A percentile compares a stretch with the other conserved stretches of the same genome.
Evolutionary conservation across 53 echinoderm and acorn worm genomes (phyloP).

Genomic region (Antedon mediterranea): DNA sequence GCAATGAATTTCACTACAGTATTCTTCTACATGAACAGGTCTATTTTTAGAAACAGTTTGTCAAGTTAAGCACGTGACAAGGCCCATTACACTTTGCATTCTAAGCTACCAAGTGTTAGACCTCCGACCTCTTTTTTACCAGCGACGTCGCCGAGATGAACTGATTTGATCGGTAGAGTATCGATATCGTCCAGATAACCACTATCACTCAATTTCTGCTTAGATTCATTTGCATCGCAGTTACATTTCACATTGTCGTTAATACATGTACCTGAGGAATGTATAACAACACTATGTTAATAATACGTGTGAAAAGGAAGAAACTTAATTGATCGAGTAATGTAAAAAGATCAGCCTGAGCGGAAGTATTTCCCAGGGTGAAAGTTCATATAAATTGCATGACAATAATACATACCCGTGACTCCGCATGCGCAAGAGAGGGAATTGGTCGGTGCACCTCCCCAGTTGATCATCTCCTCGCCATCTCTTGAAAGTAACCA

Average conservation of each 20-base stretch:
- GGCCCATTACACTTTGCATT: constrained; percentile 11
- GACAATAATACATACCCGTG: constrained; percentile 1
- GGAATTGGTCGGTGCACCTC: constrained; percentile 32
- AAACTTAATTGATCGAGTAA: no score
- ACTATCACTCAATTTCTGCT: not conserved
- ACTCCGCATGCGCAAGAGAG: constrained; percentile 27
- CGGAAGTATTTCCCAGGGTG: no score
- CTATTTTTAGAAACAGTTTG: no score
- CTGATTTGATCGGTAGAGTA: constrained; percentile 22
- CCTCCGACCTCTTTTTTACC: constrained; percentile 21
- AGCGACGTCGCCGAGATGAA: constrained; percentile 32
- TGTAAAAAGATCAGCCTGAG: no score
- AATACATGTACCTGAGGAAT: constrained; percentile 6
- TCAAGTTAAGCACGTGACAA: no score
- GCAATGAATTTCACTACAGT: no score
- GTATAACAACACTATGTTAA: not conserved
- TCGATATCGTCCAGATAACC: constrained; percentile 25
- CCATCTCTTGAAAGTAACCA: constrained; percentile 30
- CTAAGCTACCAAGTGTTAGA: constrained; percentile 19
- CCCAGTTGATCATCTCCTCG: constrained; percentile 31
- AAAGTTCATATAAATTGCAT: no score
- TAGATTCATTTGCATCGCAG: constrained; percentile 25
- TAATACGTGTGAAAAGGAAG: no score
- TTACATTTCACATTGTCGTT: constrained; percentile 7
- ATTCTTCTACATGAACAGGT: no score